Evolutionary conservation across 2,113 vertebrate genomes (phyloP).

Genomic region (Burhinus oedicnemus): DNA sequence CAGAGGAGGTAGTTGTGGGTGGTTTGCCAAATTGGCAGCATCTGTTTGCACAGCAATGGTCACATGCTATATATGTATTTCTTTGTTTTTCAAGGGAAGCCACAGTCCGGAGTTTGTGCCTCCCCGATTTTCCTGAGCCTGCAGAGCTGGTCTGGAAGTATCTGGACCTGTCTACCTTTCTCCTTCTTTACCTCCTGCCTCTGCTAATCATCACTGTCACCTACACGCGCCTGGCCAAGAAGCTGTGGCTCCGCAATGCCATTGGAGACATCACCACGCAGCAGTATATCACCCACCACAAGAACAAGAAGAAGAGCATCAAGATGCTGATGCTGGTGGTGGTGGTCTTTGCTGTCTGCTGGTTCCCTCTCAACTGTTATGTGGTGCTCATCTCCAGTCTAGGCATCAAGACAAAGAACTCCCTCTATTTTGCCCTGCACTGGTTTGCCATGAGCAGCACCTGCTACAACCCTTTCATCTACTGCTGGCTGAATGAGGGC

Average conservation of each 20-base stretch:
- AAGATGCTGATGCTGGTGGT: slow-evolving; percentile 73
- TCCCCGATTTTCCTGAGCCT: slow-evolving; percentile 65
- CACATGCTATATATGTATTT: accelerated
- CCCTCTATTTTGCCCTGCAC: slow-evolving; percentile 53
- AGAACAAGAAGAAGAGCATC: slow-evolving; percentile 70
- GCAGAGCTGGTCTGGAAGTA: slow-evolving; percentile 69
- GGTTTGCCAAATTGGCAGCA: background rate
- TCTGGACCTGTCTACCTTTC: slow-evolving; percentile 67
- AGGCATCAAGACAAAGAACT: slow-evolving; percentile 49
- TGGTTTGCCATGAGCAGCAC: slow-evolving; percentile 67
- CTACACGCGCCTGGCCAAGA: slow-evolving; percentile 57
- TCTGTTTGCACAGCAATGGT: background rate
- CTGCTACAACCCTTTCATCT: slow-evolving; percentile 69
- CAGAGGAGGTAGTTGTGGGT: background rate
- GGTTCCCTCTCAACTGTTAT: slow-evolving; percentile 71
- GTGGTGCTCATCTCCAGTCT: slow-evolving; percentile 72
- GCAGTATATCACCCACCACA: slow-evolving; percentile 47
- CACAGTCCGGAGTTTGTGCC: slow-evolving; percentile 61
- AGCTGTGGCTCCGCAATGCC: slow-evolving; percentile 61
- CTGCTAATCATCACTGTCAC: slow-evolving; percentile 48
- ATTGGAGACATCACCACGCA: slow-evolving; percentile 44
- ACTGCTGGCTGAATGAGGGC: slow-evolving; percentile 60
- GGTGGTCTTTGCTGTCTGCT: slow-evolving; percentile 71
- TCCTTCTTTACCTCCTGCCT: slow-evolving; percentile 71
- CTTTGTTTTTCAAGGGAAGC: slow-evolving; percentile 45